Evolutionary conservation across 2,113 vertebrate species (phyloP).

Genomic region (Etheostoma cragini): DNA sequence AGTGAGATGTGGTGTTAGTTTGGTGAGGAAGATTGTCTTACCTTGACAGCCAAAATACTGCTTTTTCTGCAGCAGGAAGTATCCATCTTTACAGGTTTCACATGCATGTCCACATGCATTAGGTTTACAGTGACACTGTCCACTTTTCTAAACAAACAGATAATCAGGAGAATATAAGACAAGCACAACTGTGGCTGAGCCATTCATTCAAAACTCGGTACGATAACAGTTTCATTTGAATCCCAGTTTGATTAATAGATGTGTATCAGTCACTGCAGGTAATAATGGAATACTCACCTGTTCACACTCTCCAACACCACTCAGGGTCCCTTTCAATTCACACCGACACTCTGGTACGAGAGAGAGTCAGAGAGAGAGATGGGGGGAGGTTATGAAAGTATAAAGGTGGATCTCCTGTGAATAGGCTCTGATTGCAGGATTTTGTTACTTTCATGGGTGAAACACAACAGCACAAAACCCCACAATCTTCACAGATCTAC

Average conservation of each 20-base stretch:
- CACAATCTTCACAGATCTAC: slow-evolving; percentile 49
- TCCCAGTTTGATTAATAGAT: neutral
- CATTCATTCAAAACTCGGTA: neutral
- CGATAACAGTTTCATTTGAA: neutral
- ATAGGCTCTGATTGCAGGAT: slow-evolving; percentile 79
- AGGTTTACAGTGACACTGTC: slow-evolving; percentile 91
- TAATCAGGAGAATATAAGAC: neutral
- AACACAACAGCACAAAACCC: slow-evolving; percentile 50
- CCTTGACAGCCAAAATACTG: slow-evolving; percentile 95
- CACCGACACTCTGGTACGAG: slow-evolving; percentile 89
- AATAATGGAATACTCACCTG: slow-evolving; percentile 84
- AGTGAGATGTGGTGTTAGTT: neutral
- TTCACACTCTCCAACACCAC: slow-evolving; percentile 89
- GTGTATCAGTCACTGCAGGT: neutral
- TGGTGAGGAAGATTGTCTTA: slow-evolving; percentile 57
- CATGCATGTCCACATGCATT: slow-evolving; percentile 86
- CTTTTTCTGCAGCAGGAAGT: slow-evolving; percentile 87
- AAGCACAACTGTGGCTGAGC: neutral
- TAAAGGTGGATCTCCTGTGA: slow-evolving; percentile 51
- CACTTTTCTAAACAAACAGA: slow-evolving; percentile 82
- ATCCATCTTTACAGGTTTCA: slow-evolving; percentile 88
- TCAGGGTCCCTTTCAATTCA: slow-evolving; percentile 88
- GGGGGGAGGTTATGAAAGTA: slow-evolving; percentile 25
- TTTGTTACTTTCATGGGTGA: slow-evolving; percentile 66
- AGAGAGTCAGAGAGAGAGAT: neutral